phyloP scores from a whole-genome alignment of 2,113 vertebrate species.

The Spermophilus dauricus region DNA sequence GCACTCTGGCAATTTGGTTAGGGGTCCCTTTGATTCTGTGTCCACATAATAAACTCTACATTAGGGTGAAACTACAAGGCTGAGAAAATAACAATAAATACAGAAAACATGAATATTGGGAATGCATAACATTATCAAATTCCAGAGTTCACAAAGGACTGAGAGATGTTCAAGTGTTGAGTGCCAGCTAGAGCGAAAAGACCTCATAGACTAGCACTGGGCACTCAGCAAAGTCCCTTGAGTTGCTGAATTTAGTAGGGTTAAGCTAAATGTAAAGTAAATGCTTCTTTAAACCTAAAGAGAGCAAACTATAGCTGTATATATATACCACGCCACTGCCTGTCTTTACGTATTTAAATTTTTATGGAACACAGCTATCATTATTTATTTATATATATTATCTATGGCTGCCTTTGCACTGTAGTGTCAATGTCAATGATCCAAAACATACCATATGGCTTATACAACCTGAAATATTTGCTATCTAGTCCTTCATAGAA shows the following conservation, averaged over 20 bases:
- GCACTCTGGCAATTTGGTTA: not conserved
- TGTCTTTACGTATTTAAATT: not conserved
- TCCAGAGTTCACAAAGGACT: not conserved
- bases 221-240: not conserved
- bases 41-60: not conserved
- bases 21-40: not conserved
- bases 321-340: not conserved
- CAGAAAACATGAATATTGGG: not conserved
- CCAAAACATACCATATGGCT: not conserved
- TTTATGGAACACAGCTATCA: not conserved
- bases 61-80: not conserved
- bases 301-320: not conserved
- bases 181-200: not conserved
- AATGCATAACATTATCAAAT: not conserved
- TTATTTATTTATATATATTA: not conserved
- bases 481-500: not conserved
- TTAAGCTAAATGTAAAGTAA: not conserved
- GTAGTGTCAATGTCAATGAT: not conserved
- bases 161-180: not conserved
- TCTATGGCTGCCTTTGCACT: not conserved
- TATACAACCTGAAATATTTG: not conserved
- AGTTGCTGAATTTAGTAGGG: not conserved
- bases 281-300: not conserved
- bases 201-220: not conserved
- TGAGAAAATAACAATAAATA: not conserved